Base-by-base conservation (phyloP, 2,797 vertebrate species). In the Microchirus variegatus region DNA sequence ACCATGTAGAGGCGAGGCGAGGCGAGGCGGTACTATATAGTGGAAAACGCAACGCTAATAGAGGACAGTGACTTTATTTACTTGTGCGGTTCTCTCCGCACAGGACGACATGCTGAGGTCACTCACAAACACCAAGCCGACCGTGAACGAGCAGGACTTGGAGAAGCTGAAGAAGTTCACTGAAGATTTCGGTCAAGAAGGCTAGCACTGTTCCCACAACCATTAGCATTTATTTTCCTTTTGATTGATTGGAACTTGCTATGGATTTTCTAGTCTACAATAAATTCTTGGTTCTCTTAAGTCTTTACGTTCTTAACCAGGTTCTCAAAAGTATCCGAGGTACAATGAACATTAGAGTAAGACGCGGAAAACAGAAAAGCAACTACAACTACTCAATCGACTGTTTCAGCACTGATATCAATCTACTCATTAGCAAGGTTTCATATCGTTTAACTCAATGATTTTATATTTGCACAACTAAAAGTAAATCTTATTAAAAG, bases 181-280 rank as follows among this genome's bases (percentile, higher is more conserved):
- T 53, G 93, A 96, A 63, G 96, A 98, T 73, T 99, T 99, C 87
- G 97, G 97, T 76, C 97, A 99, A 81, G 96, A 98, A 82, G 96
- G 96, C 68, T 98, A 91, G 94, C 2, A 40, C 31, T 5, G 19
- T 6, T 36, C 5, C 12, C 7, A 15, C 54, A 63, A 51, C 13
- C 40, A 40, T 22, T 44, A 17, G 7, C 45, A 18, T 5, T 4
- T 10, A n/a, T 12, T 46, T 53, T 47, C 50, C 48, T 58, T 51
- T 31, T 26, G 38, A 65, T 64, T 36, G 10, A 35, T 51, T 10
- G 0, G 40, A 35, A 50, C 0, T 42, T 14, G 12, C 13, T 42
- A 42, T 42, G 15, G 41, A 42, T 42, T 14, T 12, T 42, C 31
- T 31, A 4, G 31, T 6, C 31, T 31, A 31, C 31, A 31, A 7